Evolutionary conservation across 2,797 vertebrate genomes (phyloP), one percentile per base, ranked within the genome.

Genomic region (Propithecus perrieri): DNA sequence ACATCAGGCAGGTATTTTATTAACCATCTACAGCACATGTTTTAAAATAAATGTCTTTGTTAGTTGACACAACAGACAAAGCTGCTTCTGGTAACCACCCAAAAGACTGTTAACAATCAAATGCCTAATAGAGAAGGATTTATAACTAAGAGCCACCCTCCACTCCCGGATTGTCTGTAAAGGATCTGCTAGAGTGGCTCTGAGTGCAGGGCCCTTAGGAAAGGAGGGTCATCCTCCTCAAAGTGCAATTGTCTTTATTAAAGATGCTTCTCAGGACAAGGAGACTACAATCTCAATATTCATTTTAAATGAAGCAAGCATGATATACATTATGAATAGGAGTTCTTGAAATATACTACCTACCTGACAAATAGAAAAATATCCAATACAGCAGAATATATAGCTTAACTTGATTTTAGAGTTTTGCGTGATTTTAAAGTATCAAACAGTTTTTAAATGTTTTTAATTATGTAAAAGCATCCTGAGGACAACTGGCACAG

Each of bases 21-120:
- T 85, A 89, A 86, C n/a, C 13, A 67, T 28, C 55, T 63, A 69
- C n/a, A 24, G 38, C 12, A 43, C 74, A 17, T 35, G 50, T 74
- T 94, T 93, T 81, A 81, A 38, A 85, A 83, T 85, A 85, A 35
- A 48, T 59, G 57, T 72, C 83, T 94, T 88, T 92, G 69, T 78
- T 89, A 43, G 2, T 35, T 81, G 75, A 86, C 30, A 5, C 91
- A 88, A 79, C 79, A 87, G 85, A 83, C 33, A 95, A 95, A 65
- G 67, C 46, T 71, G 76, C 61, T 71, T 76, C 72, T 89, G 85
- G 26, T 65, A 84, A 88, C 35, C 53, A 88, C 13, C 55, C 50
- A n/a, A 7, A 48, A 69, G 69, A 69, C 30, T 33, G 18, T 79
- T 67, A 63, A 63, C 28, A 43, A 92, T 53, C 72, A n/a, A 55